Base-by-base conservation (phyloP, 2,888 invertebrate genomes). In the Torymus auratus region DNA sequence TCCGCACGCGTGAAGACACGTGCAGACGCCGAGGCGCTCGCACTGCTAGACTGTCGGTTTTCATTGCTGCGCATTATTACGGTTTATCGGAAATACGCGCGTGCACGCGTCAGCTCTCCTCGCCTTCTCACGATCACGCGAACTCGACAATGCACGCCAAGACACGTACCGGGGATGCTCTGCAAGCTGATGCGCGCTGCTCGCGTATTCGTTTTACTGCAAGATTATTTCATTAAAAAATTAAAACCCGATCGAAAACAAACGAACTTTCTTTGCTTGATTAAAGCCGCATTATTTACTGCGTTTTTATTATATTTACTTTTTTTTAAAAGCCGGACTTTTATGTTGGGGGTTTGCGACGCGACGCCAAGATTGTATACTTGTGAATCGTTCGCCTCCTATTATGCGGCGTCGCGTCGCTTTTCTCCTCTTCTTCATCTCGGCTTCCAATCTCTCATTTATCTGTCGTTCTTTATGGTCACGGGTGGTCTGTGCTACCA, bases 171-270 rank as follows among this genome's bases (percentile, higher is more conserved):
- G 41, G 41, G 41, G 41, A 41, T 41, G 41, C 41, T 41, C 41
- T 41, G 41, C 41, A 41, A 41, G 53, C 73, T 58, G 68, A 53
- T 58, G 67, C 64, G 56, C 62, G 83, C 75, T 82, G 81, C 84
- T 83, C 85, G 81, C 86, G 85, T 84, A 87, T 86, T 87, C 88
- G 86, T 69, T 77, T 76, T 88, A 88, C 88, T 89, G 90, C 87
- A 88, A 91, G 90, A 91, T 91, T 91, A 91, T 91, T 91, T 91
- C 91, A 91, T 91, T 90, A 91, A 91, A 91, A 91, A 91, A 91
- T 91, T 89, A 91, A 90, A 90, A 90, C 88, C 90, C 88, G 89
- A 90, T 90, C 88, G 85, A 89, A 88, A 89, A 90, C 86, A 87
- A 84, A 90, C 88, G 86, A 89, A 86, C 85, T 87, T 89, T 87